Base-by-base conservation (phyloP, 2,888 invertebrate species). In the Cephonodes hylas region DNA sequence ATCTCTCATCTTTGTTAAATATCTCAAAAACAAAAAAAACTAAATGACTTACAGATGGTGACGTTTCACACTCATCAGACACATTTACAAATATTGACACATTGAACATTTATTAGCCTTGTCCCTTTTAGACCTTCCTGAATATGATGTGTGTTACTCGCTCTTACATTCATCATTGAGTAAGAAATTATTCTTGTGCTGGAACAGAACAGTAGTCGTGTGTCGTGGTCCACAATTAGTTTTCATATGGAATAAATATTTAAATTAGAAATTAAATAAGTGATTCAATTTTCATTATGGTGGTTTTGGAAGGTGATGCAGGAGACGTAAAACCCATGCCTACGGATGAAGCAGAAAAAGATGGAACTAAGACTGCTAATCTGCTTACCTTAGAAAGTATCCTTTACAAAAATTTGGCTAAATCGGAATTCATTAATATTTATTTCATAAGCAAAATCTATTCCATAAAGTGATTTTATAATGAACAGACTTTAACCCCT, bases 341-440 rank as follows among this genome's bases (percentile, higher is more conserved):
- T 34, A 65, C 74, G 4, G 89, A 89, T 63, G 86, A 86, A 68
- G 70, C 69, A 42, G 81, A 80, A 58, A 89, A 88, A 77, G 81
- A 84, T 64, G 88, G 89, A 68, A 68, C 69, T 4, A 91, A 90
- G 78, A 66, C 82, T 61, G 76, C 85, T 23, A 88, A 80, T 69
- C 80, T 89, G 23, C 79, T 93, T 74, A 84, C 93, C 64, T 81
- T 93, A 84, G 93, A 93, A 89, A 93, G 93, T 94, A 94, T 93
- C 93, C 93, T 93, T 93, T 92, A 20, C 18, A 44, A 56, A 42
- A 27, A 18, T 38, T 15, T 57, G 0, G 15, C 18, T 45, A 44
- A 56, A 8, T 25, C 0, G 10, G 20, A 5, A 8, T 13, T 45
- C 18, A 25, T 23, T n/a, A 15, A n/a, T 27, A 44, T 15, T 2